Evolutionary conservation across 2,888 invertebrate species (phyloP).

Genomic region (Orchesellides sinensis): DNA sequence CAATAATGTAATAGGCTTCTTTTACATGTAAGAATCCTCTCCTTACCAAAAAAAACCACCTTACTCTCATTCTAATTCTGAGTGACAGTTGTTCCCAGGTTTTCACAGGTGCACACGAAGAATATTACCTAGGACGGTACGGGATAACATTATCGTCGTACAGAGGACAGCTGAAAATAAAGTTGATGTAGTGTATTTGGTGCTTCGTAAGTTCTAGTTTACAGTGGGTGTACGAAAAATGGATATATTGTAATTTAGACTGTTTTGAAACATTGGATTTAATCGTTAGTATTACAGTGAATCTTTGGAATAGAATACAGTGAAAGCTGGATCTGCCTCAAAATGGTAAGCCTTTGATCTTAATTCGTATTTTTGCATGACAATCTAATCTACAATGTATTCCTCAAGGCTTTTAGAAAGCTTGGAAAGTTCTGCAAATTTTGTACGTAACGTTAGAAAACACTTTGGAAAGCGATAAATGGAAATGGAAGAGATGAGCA

Average conservation of each 20-base stretch:
- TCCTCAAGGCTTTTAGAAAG: too few species aligned
- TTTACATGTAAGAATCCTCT: too few species aligned
- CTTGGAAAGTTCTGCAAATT: too few species aligned
- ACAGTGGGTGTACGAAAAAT: not conserved
- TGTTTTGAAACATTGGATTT: not conserved
- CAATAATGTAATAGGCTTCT: conserved; percentile 13
- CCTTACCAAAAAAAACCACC: too few species aligned
- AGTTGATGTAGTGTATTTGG: not conserved
- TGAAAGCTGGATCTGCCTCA: conserved; percentile 32
- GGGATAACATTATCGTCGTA: not conserved
- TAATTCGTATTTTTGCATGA: too few species aligned
- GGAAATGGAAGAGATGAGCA: too few species aligned
- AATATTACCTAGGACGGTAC: not conserved
- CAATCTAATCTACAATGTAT: too few species aligned
- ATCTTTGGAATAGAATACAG: not conserved
- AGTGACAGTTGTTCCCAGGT: conserved; percentile 53
- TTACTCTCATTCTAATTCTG: not conserved
- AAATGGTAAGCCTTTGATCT: conserved; percentile 50
- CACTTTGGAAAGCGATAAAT: too few species aligned
- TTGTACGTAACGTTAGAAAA: too few species aligned
- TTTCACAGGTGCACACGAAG: conserved; percentile 40
- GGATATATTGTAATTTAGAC: not conserved
- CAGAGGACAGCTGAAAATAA: conserved; percentile 15
- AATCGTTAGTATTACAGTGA: not conserved
- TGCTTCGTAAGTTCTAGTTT: not conserved